Percentiles rank a stretch among this genome's conserved stretches.
Conservation (phyloP, 2,797 vertebrate genomes). For the Capromys pilorides region DNA sequence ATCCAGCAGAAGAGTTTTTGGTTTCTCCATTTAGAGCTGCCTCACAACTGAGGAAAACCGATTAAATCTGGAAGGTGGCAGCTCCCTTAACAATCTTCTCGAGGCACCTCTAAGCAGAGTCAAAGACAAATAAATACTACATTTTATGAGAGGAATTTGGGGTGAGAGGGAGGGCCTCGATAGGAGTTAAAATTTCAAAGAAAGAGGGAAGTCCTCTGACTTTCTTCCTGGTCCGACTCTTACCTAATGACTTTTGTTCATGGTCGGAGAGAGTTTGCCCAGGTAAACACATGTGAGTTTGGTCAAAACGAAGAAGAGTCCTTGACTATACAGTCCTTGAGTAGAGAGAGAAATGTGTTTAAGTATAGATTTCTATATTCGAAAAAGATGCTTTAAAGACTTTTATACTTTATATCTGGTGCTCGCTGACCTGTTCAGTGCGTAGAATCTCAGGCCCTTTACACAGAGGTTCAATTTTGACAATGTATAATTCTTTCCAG, state of each 20-base stretch:
- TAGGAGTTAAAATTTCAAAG: conserved; percentile 74
- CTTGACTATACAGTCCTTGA: background rate
- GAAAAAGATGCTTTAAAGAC: conserved; percentile 34
- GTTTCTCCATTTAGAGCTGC: conserved; percentile 78
- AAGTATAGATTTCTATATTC: conserved; percentile 45
- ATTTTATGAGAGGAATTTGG: conserved; percentile 71
- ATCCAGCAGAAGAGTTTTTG: conserved; percentile 79
- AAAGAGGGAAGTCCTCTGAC: background rate
- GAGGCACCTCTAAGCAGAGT: conserved; percentile 64
- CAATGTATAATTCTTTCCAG: conserved; percentile 11
- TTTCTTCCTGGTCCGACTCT: conserved; percentile 65
- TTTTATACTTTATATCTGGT: conserved; percentile 4
- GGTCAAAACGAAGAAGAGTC: conserved; percentile 11
- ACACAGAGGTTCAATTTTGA: conserved; percentile 29
- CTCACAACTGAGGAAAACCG: conserved; percentile 72
- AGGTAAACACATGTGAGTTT: conserved; percentile 50
- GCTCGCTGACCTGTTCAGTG: background rate
- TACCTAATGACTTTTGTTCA: conserved; percentile 58
- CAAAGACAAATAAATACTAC: conserved; percentile 76
- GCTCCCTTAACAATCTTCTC: conserved; percentile 72
- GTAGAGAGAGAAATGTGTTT: conserved; percentile 39
- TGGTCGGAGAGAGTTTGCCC: conserved; percentile 30
- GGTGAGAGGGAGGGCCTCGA: conserved; percentile 56
- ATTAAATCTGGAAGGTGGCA: conserved; percentile 80
- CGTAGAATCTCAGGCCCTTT: conserved; percentile 35